Evolutionary conservation across 2,113 vertebrate species (phyloP).

Genomic region (Poecile atricapillus): DNA sequence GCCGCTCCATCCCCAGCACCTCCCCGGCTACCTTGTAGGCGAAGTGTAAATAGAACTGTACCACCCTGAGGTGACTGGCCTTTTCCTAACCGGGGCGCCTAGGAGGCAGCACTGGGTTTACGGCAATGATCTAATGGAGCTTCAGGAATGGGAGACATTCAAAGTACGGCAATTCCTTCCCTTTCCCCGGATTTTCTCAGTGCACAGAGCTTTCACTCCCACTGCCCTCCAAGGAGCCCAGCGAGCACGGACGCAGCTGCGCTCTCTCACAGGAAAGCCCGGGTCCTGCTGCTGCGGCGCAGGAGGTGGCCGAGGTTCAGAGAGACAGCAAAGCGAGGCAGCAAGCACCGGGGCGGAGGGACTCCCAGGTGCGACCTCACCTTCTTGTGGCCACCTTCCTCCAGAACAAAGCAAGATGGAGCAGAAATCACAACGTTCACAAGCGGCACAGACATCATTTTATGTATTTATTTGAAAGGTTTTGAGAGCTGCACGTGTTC

Average conservation of each 20-base stretch:
- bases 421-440: not conserved
- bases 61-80: too few species aligned
- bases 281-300: not conserved
- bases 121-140: too few species aligned
- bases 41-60: not conserved
- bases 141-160: not conserved
- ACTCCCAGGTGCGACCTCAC: not conserved
- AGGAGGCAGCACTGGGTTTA: not conserved
- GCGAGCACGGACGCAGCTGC: fast-evolving
- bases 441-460: not conserved
- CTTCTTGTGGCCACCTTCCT: not conserved
- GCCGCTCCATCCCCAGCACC: not conserved
- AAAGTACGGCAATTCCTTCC: fast-evolving
- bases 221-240: not conserved
- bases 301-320: fast-evolving
- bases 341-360: not conserved
- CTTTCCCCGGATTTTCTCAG: not conserved
- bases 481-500: not conserved
- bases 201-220: not conserved
- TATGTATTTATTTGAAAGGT: not conserved
- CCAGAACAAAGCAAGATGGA: not conserved
- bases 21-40: fast-evolving
- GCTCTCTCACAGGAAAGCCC: not conserved
- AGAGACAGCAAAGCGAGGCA: fast-evolving
- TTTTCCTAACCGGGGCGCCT: fast-evolving